Evolutionary conservation across 2,797 vertebrate species (phyloP).

Genomic region (Erithacus rubecula): DNA sequence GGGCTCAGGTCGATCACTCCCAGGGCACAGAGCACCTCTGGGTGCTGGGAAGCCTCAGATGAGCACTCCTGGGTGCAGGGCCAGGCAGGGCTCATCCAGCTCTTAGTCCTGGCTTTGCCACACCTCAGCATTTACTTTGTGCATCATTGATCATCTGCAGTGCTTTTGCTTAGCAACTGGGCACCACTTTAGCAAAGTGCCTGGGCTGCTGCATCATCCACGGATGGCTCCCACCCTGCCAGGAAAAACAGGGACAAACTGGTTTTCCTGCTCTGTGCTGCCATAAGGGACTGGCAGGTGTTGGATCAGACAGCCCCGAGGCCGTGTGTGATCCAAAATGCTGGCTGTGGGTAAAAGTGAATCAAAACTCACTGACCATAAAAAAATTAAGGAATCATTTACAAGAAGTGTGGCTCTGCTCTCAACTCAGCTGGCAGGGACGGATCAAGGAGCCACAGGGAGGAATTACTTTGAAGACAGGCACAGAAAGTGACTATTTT

Average conservation of each 20-base stretch:
- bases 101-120: neutral
- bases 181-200: neutral
- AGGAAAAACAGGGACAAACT: neutral
- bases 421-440: neutral
- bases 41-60: neutral
- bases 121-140: neutral
- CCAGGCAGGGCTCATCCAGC: neutral
- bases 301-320: fast-evolving
- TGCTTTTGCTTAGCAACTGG: constrained; percentile 33
- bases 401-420: neutral
- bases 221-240: fast-evolving
- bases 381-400: neutral
- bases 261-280: neutral
- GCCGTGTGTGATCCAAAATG: fast-evolving
- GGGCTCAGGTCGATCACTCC: fast-evolving
- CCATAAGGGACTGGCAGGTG: neutral
- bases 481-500: neutral
- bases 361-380: neutral
- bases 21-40: fast-evolving
- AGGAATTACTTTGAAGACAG: neutral
- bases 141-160: neutral
- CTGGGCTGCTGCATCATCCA: neutral
- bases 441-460: fast-evolving
- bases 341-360: neutral
- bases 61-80: neutral